A percentile compares a stretch with the other conserved stretches of the same genome.
Conservation (phyloP, 2,797 vertebrate species). For the Arremon brunneinucha region DNA sequence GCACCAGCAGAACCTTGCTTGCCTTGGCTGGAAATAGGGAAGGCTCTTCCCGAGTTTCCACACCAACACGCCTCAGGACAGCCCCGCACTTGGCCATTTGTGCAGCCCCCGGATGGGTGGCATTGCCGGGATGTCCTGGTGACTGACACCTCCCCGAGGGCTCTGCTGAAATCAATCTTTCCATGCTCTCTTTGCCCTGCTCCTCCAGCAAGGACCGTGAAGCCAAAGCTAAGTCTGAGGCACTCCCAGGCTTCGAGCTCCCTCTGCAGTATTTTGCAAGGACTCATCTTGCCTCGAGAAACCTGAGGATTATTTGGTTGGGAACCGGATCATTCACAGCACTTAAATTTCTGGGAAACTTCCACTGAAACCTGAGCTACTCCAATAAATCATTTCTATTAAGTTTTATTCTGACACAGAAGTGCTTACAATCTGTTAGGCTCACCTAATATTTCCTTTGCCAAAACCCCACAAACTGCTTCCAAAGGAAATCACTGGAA, state of each 20-base stretch:
- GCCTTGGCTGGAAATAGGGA: not conserved
- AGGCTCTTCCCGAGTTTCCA: not conserved
- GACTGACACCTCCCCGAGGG: not conserved
- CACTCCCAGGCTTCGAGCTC: constrained; percentile 53
- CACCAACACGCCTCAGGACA: not conserved
- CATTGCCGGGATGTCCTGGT: not conserved
- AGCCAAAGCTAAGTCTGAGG: not conserved
- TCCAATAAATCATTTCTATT: not conserved
- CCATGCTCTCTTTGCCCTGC: not conserved
- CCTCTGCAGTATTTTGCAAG: constrained; percentile 41
- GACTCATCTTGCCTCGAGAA: not conserved
- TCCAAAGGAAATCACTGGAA: not conserved
- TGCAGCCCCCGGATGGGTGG: not conserved
- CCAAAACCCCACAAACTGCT: not conserved
- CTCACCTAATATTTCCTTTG: not conserved
- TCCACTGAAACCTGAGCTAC: not conserved
- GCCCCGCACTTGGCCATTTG: not conserved
- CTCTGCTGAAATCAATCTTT: not conserved
- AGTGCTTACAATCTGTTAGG: not conserved
- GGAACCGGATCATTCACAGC: not conserved
- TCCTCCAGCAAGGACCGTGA: not conserved
- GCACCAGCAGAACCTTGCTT: not conserved
- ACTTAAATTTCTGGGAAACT: not conserved
- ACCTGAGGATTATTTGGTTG: not conserved
- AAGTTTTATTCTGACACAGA: not conserved